Conservation (phyloP, 2,797 vertebrate species). For the Discoglossus pictus region DNA sequence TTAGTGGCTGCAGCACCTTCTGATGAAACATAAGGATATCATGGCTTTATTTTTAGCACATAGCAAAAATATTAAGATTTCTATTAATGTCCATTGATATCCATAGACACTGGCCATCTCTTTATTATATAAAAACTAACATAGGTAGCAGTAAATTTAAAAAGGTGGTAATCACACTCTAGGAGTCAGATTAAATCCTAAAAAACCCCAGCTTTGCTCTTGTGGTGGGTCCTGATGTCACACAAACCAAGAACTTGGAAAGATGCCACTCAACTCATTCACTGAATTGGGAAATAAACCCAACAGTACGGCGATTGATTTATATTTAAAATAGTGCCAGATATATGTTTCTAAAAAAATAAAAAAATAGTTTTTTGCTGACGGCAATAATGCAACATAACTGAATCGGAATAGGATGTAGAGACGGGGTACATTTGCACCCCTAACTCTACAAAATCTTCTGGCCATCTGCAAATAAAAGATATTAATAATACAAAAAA, state of each 20-base stretch:
- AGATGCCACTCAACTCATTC: neutral
- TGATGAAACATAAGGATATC: conserved; percentile 4
- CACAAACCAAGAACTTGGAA: conserved; percentile 29
- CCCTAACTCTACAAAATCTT: no score
- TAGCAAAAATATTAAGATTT: conserved; percentile 19
- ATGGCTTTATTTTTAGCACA: conserved; percentile 27
- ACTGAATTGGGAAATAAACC: conserved; percentile 7
- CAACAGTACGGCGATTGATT: conserved; percentile 27
- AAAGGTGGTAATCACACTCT: conserved; percentile 38
- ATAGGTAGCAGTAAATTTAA: conserved; percentile 29
- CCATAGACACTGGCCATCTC: conserved; percentile 14
- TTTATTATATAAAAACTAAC: conserved; percentile 20
- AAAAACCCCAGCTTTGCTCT: conserved; percentile 33
- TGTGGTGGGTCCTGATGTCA: conserved; percentile 41
- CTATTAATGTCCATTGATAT: conserved; percentile 2
- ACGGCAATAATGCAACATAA: conserved; percentile 3
- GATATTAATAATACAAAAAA: no score
- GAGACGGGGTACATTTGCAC: no score
- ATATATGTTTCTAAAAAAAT: no score
- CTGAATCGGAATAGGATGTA: no score
- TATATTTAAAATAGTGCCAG: no score
- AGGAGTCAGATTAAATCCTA: conserved; percentile 26
- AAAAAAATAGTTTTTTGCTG: neutral
- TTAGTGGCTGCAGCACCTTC: conserved; percentile 41
- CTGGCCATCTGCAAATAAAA: no score